Evolutionary conservation across 2,888 invertebrate species (phyloP).

Genomic region (Clitarchus hookeri): DNA sequence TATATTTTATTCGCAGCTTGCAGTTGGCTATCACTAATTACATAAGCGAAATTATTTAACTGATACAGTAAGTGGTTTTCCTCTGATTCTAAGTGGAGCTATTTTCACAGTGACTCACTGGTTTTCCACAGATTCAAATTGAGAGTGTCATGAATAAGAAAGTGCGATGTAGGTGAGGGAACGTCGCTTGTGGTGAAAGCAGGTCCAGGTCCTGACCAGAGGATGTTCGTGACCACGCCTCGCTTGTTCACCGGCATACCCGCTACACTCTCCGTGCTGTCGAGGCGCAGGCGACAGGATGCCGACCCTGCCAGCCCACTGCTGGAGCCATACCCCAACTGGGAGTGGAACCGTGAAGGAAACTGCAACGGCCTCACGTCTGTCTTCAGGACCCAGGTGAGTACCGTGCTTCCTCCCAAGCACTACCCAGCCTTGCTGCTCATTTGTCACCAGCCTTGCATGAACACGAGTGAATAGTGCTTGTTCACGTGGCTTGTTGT

Average conservation of each 20-base stretch:
- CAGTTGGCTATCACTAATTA: too few species aligned
- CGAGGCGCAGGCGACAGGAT: constrained; percentile 52
- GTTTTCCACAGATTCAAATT: too few species aligned
- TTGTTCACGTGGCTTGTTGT: too few species aligned
- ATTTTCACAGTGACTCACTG: background rate
- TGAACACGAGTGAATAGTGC: too few species aligned
- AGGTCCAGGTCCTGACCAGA: too few species aligned
- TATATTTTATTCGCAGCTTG: too few species aligned
- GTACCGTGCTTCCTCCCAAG: constrained; percentile 47
- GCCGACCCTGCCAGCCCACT: constrained; percentile 48
- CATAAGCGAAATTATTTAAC: constrained; percentile 60
- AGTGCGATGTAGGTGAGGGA: too few species aligned
- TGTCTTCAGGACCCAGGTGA: constrained; percentile 73
- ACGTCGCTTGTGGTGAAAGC: too few species aligned
- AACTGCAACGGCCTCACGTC: constrained; percentile 72
- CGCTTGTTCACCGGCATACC: constrained; percentile 74
- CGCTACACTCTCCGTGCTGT: constrained; percentile 65
- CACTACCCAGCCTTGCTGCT: too few species aligned
- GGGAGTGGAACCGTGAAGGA: constrained; percentile 65
- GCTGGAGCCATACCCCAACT: constrained; percentile 68
- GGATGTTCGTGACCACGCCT: constrained; percentile 67
- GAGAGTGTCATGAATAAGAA: too few species aligned
- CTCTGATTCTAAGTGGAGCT: too few species aligned
- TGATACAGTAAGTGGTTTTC: background rate
- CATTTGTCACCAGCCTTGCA: too few species aligned